These are phyloP conservation scores for Gobionotothen gibberifrons DNA, from an alignment of 2,797 vertebrate genomes.

Conservation along the genomic window DNA sequence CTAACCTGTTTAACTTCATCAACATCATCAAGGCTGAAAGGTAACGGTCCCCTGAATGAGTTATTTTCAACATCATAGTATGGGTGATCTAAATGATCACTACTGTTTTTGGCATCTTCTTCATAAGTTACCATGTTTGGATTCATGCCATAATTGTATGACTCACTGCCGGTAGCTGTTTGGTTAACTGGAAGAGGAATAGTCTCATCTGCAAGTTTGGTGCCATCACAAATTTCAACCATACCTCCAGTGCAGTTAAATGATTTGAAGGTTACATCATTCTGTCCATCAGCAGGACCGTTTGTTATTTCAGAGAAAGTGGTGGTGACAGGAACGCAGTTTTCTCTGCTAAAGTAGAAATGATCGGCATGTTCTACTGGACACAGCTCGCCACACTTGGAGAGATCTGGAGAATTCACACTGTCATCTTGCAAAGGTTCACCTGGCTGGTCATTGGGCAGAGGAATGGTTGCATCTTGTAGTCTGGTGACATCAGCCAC, in stretches of 20 bases:
- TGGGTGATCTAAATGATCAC: conserved; percentile 59
- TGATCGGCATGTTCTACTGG: conserved; percentile 64
- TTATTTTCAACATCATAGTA: conserved; percentile 51
- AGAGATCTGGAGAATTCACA: conserved; percentile 31
- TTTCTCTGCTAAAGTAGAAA: conserved; percentile 57
- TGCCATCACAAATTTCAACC: conserved; percentile 59
- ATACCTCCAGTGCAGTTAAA: conserved; percentile 71
- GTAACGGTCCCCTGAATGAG: conserved; percentile 13
- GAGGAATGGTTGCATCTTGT: conserved; percentile 59
- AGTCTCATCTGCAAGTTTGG: conserved; percentile 38
- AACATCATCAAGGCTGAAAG: conserved; percentile 8
- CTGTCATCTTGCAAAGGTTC: conserved; percentile 26
- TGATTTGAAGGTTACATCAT: conserved; percentile 67
- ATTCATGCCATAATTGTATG: conserved; percentile 13
- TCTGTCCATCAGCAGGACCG: neutral
- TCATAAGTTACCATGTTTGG: conserved; percentile 34
- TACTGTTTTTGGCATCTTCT: conserved; percentile 11
- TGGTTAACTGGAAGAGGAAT: conserved; percentile 45
- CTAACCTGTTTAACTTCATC: conserved; percentile 7
- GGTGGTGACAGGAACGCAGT: neutral
- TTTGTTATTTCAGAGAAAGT: conserved; percentile 15
- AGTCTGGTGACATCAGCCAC: conserved; percentile 56
- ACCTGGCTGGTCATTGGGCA: conserved; percentile 26
- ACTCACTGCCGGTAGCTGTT: neutral
- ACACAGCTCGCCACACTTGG: conserved; percentile 5